Conservation (phyloP, 2,888 invertebrate genomes). For the Plebejus anna region DNA sequence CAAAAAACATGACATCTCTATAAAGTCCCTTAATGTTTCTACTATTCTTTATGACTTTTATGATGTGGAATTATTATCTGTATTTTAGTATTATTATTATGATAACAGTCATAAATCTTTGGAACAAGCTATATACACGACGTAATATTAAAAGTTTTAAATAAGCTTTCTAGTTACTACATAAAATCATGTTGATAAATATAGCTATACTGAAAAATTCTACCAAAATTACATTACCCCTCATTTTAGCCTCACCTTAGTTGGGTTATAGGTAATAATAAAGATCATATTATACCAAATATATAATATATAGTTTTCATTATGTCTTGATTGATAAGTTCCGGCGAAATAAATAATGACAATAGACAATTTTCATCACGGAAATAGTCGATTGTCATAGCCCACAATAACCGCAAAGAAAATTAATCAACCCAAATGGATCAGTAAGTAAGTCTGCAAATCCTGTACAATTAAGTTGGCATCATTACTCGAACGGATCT, state of each 20-base stretch:
- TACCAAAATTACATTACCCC: too few species aligned
- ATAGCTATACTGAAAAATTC: too few species aligned
- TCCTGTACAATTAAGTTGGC: conserved; percentile 49
- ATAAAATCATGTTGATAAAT: too few species aligned
- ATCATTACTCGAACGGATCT: conserved; percentile 64
- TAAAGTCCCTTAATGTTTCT: conserved; percentile 44
- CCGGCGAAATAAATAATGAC: not conserved
- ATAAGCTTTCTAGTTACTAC: too few species aligned
- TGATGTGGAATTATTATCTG: conserved; percentile 18
- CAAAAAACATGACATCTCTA: conserved; percentile 63
- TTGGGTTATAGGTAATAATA: not conserved
- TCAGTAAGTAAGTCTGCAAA: conserved; percentile 45
- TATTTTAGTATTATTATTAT: conserved; percentile 33
- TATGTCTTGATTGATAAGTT: not conserved
- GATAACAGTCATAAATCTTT: conserved; percentile 2
- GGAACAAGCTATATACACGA: not conserved
- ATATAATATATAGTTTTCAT: not conserved
- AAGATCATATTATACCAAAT: not conserved
- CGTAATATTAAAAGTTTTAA: not conserved
- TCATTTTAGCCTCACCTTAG: too few species aligned
- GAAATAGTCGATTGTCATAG: conserved; percentile 1
- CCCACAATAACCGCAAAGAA: conserved; percentile 7
- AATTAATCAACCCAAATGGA: conserved; percentile 49
- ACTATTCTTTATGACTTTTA: conserved; percentile 25
- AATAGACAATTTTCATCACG: not conserved